Conservation (phyloP, 2,888 invertebrate genomes). For the Hedya salicella region DNA sequence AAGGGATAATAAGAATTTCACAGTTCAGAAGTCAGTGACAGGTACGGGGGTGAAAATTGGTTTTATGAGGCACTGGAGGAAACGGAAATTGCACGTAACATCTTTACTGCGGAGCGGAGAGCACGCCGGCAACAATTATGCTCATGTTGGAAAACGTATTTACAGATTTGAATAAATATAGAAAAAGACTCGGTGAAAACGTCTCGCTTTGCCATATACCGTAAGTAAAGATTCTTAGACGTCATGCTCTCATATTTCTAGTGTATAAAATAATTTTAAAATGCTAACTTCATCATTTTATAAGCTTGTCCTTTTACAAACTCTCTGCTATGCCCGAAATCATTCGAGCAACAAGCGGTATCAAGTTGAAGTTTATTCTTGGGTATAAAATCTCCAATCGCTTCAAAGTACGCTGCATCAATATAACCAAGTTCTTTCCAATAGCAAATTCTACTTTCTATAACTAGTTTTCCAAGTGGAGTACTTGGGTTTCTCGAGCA, state of each 20-base stretch:
- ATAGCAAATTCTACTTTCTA: neutral
- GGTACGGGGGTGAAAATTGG: constrained; percentile 40
- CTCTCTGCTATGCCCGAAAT: too few species aligned
- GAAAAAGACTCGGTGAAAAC: neutral
- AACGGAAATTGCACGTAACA: constrained; percentile 37
- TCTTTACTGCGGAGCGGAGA: constrained; percentile 13
- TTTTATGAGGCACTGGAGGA: constrained; percentile 38
- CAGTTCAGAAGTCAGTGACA: constrained; percentile 37
- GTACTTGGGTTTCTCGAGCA: neutral
- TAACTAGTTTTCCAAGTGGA: neutral
- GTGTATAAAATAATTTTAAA: too few species aligned
- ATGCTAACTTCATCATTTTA: too few species aligned
- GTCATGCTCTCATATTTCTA: neutral
- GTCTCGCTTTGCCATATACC: neutral
- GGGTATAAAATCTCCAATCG: neutral
- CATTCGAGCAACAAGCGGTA: neutral
- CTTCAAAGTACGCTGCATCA: neutral
- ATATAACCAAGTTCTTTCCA: neutral
- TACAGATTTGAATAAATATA: constrained; percentile 5
- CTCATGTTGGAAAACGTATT: constrained; percentile 20
- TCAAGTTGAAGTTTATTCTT: neutral
- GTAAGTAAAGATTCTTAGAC: neutral
- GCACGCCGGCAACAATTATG: constrained; percentile 26
- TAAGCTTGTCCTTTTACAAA: too few species aligned
- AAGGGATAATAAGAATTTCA: constrained; percentile 39